These are phyloP conservation scores for Parasteatoda tepidariorum DNA, from an alignment of 1,140 invertebrate genomes.

Conservation along the genomic window DNA sequence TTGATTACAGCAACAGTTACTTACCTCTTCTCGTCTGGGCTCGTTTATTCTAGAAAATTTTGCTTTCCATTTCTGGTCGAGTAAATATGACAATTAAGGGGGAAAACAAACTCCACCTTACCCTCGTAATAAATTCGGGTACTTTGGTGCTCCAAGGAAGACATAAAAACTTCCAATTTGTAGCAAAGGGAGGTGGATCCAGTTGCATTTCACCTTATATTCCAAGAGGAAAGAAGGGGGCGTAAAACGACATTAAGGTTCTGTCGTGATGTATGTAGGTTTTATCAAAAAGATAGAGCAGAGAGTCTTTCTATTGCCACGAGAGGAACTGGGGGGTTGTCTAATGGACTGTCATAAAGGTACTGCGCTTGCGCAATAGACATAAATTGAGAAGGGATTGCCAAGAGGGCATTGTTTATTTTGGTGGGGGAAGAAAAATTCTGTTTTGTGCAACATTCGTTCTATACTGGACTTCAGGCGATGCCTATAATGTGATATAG, in stretches of 20 bases:
- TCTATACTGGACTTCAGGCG: conserved; percentile 3
- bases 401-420: conserved; percentile 47
- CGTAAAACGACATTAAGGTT: conserved; percentile 39
- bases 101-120: no score
- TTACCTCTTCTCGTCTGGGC: no score
- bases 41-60: no score
- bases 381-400: conserved; percentile 25
- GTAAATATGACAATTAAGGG: no score
- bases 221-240: neutral
- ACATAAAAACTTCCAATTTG: conserved; percentile 51
- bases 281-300: conserved; percentile 51
- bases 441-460: neutral
- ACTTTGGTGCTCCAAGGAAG: neutral
- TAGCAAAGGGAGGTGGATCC: neutral
- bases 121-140: no score
- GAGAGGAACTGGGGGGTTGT: neutral
- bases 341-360: conserved; percentile 56
- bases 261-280: conserved; percentile 36
- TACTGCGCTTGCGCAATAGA: conserved; percentile 2
- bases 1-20: no score
- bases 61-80: no score
- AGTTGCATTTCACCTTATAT: neutral
- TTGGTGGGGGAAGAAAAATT: neutral
- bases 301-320: conserved; percentile 11
- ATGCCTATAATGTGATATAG: conserved; percentile 32